Evolutionary conservation across 1,140 invertebrate genomes (phyloP), one percentile per base, ranked within the genome.

Genomic region (Elymnias hypermnestra): DNA sequence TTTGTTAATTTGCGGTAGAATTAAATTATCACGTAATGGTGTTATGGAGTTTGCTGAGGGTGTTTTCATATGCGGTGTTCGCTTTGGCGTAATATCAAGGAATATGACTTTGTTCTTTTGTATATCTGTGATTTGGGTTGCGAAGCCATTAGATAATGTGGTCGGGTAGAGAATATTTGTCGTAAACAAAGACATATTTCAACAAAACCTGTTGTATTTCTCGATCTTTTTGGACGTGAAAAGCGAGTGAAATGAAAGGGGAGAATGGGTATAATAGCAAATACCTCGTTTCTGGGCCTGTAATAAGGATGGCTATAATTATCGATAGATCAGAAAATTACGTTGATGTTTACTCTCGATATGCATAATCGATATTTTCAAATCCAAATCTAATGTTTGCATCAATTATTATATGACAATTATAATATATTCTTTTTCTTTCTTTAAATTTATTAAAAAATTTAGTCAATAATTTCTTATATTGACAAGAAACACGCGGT

Each of bases 61-160:
- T 2, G 62, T 43, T 44, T 64, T 71, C 29, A 72, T 52, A 36
- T 65, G 47, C 3, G 74, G 73, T 0, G 75, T 75, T 0, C 63
- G 58, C 26, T 58, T 49, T 15, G 82, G 79, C 0, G 73, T 75
- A 0, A 81, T 72, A 33, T 85, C 82, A 18, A 85, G 53, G 41
- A 72, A 85, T 39, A 82, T 64, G 4, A 62, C 61, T 63, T 78
- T 82, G 19, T 70, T 77, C 31, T 70, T 73, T 3, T 53, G 53
- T 56, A 76, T 83, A 4, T 70, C 68, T 15, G 74, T 41, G 43
- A 73, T 72, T 58, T 69, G 63, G 6, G 60, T 42, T 5, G 70
- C 62, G 42, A 64, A 71, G 3, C 78, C 82, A 58, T 83, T 85
- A 5, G 62, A 55, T 14, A 61, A 43, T 26, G 26, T 68, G 29